A percentile compares a stretch with the other conserved stretches of the same genome.
Evolutionary conservation across 2,797 vertebrate genomes (phyloP).

Genomic region (Podargus strigoides): DNA sequence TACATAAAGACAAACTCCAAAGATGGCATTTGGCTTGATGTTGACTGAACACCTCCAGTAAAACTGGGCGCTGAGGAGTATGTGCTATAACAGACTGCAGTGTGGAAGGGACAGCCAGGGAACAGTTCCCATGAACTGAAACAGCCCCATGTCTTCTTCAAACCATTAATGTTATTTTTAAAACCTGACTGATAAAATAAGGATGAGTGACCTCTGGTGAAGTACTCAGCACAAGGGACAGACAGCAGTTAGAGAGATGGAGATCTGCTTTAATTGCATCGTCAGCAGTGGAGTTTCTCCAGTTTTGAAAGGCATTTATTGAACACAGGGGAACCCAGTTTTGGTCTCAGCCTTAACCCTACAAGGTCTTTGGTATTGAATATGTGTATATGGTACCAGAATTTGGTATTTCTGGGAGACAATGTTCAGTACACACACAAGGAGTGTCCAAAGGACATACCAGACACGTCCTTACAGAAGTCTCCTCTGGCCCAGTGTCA

Average conservation of each 20-base stretch:
- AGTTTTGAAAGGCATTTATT: neutral
- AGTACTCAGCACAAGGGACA: neutral
- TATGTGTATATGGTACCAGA: neutral
- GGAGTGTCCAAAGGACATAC: fast-evolving
- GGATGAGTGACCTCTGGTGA: neutral
- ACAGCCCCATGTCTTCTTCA: neutral
- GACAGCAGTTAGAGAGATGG: neutral
- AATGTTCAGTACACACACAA: fast-evolving
- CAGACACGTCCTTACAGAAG: neutral
- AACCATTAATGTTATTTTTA: neutral
- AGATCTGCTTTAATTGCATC: neutral
- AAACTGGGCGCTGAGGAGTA: neutral
- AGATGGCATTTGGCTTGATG: neutral
- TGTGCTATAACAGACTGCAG: neutral
- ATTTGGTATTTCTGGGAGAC: neutral
- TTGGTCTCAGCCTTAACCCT: neutral
- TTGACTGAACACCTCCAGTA: neutral
- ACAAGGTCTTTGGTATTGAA: fast-evolving
- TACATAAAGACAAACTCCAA: neutral
- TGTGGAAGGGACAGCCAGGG: neutral
- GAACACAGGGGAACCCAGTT: fast-evolving
- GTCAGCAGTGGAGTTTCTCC: neutral
- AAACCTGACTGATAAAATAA: neutral
- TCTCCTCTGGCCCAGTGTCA: neutral
- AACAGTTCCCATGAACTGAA: neutral